These are phyloP conservation scores for Hecatera dysodea DNA, from an alignment of 2,888 invertebrate species.

Conservation along the genomic window DNA sequence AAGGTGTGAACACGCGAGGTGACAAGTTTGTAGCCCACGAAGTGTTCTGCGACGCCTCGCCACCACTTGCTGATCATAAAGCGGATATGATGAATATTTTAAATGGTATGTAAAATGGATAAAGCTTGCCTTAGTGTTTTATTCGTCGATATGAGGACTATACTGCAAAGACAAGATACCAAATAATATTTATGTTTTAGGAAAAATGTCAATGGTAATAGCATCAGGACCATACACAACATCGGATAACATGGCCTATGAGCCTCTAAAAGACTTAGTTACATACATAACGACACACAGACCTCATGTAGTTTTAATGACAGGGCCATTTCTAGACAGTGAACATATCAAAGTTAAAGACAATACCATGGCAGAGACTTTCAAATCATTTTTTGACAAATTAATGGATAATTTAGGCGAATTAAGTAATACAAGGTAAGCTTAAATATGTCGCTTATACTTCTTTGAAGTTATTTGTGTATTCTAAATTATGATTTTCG, in stretches of 20 bases:
- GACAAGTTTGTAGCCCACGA: conserved; percentile 92
- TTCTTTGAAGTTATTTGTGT: background rate
- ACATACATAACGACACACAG: conserved; percentile 92
- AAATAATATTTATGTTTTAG: conserved; percentile 70
- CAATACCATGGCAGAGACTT: conserved; percentile 92
- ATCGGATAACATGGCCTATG: conserved; percentile 94
- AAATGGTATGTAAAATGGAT: conserved; percentile 71
- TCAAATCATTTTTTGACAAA: conserved; percentile 94
- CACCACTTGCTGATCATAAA: conserved; percentile 74
- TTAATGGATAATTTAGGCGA: conserved; percentile 92
- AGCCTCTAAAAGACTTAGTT: conserved; percentile 95
- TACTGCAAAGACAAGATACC: background rate
- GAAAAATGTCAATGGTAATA: conserved; percentile 92
- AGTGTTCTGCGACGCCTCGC: conserved; percentile 90
- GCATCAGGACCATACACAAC: conserved; percentile 96
- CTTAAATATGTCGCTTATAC: background rate
- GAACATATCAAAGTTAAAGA: conserved; percentile 92
- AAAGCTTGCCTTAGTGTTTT: background rate
- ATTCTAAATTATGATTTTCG: background rate
- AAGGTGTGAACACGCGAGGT: conserved; percentile 94
- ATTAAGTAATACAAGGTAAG: conserved; percentile 90
- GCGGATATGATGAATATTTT: conserved; percentile 82
- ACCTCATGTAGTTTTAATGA: conserved; percentile 95
- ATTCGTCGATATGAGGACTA: background rate
- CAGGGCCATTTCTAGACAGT: conserved; percentile 96